A percentile compares a stretch with the other conserved stretches of the same genome.
phyloP scores from a whole-genome alignment of 1,140 invertebrate species.

The Caerostris darwini region DNA sequence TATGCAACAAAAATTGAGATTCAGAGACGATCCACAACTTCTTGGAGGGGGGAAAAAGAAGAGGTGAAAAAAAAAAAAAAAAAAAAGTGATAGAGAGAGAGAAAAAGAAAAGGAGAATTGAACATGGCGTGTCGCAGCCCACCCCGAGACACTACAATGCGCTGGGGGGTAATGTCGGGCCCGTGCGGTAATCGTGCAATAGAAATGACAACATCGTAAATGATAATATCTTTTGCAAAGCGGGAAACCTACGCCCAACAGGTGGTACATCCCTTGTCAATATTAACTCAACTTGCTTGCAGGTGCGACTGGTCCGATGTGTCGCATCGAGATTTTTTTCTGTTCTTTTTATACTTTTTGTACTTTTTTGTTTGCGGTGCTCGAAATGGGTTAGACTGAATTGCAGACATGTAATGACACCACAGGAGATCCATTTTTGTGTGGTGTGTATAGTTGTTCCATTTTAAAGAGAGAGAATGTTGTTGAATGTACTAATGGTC shows the following conservation, averaged over 20 bases:
- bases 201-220: slow-evolving; percentile 71
- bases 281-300: slow-evolving; percentile 49
- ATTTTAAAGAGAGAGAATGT: too few species aligned
- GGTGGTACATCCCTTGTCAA: slow-evolving; percentile 58
- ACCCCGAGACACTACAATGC: background rate
- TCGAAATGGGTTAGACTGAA: background rate
- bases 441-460: too few species aligned
- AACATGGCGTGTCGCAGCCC: background rate
- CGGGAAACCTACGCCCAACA: slow-evolving; percentile 53
- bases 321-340: background rate
- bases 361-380: background rate
- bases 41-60: background rate
- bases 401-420: background rate
- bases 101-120: background rate
- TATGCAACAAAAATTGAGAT: background rate
- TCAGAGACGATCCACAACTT: background rate
- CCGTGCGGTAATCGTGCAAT: background rate
- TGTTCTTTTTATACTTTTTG: background rate
- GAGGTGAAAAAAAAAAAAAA: background rate
- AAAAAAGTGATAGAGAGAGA: background rate
- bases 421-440: background rate
- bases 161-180: slow-evolving; percentile 20
- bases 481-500: too few species aligned
- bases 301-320: slow-evolving; percentile 39
- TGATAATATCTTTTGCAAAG: slow-evolving; percentile 48